Percentiles rank a stretch among this genome's conserved stretches.
These are phyloP conservation scores for Dilophus febrilis DNA, from an alignment of 2,888 invertebrate genomes.

Conservation along the genomic window DNA sequence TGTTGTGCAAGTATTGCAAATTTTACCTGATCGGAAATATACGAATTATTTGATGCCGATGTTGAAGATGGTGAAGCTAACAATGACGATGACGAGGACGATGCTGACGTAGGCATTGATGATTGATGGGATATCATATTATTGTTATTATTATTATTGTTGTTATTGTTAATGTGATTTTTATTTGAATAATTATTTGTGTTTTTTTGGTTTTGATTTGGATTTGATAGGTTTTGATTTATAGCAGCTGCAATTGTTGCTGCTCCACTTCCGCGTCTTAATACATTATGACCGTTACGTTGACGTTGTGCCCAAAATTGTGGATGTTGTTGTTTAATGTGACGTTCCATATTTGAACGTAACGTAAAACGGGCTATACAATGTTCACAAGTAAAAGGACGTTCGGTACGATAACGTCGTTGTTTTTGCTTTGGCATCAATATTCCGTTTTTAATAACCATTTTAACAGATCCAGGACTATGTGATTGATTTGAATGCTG, in stretches of 20 bases:
- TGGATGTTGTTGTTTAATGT: conserved; percentile 87
- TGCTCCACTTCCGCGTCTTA: conserved; percentile 23
- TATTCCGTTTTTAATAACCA: conserved; percentile 81
- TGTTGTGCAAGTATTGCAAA: conserved; percentile 65
- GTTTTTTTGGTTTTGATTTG: conserved; percentile 13
- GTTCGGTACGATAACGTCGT: conserved; percentile 71
- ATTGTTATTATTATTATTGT: background rate
- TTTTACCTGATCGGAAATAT: conserved; percentile 49
- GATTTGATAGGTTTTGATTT: background rate
- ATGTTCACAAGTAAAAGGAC: conserved; percentile 80
- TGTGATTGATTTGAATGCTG: conserved; percentile 19
- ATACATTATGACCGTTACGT: conserved; percentile 35
- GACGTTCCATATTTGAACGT: conserved; percentile 87
- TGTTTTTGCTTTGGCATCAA: conserved; percentile 86
- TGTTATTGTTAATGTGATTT: too few species aligned
- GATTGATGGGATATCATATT: conserved; percentile 23
- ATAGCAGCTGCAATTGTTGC: background rate
- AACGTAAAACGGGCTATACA: conserved; percentile 81
- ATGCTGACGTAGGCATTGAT: conserved; percentile 14
- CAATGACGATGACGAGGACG: background rate
- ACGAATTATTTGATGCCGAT: conserved; percentile 5
- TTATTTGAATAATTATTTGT: too few species aligned
- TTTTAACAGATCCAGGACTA: conserved; percentile 45
- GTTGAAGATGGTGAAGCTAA: background rate
- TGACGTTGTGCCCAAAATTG: conserved; percentile 74